Conservation (phyloP, 2,888 invertebrate species). For the Xanthorhoe designata region DNA sequence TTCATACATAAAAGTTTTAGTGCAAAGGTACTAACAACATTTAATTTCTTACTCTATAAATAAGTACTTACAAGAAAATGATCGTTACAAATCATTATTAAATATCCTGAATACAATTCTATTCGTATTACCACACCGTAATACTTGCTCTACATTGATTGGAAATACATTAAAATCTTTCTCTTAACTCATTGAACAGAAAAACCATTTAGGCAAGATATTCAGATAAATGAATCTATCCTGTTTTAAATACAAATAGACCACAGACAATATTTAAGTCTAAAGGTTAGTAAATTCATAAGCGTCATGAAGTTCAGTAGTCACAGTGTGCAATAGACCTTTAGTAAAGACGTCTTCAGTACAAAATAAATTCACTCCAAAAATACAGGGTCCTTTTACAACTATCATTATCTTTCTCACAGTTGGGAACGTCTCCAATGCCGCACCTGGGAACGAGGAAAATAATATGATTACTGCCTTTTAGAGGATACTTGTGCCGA, state of each 20-base stretch:
- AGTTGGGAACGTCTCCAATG: constrained; percentile 71
- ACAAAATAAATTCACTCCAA: constrained; percentile 76
- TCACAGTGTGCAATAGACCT: constrained; percentile 58
- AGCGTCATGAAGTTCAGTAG: constrained; percentile 74
- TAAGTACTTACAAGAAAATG: no score
- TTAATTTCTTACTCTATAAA: background rate
- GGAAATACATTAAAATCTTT: no score
- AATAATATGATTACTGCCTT: constrained; percentile 12
- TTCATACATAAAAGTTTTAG: background rate
- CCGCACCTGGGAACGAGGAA: constrained; percentile 65
- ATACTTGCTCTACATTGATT: no score
- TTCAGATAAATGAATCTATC: background rate
- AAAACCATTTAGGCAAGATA: background rate
- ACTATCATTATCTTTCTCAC: constrained; percentile 52
- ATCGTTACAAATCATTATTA: no score
- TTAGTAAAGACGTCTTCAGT: constrained; percentile 63
- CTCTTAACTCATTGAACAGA: no score
- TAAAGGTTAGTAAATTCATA: constrained; percentile 71
- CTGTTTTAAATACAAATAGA: constrained; percentile 12
- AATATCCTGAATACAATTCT: no score
- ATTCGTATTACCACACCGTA: no score
- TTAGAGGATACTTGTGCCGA: background rate
- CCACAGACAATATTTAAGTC: constrained; percentile 28
- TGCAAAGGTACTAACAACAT: constrained; percentile 10
- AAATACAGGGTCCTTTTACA: constrained; percentile 70